Evolutionary conservation across 2,797 vertebrate genomes (phyloP), one percentile per base, ranked within the genome.

Genomic region (Poecilia gillii): DNA sequence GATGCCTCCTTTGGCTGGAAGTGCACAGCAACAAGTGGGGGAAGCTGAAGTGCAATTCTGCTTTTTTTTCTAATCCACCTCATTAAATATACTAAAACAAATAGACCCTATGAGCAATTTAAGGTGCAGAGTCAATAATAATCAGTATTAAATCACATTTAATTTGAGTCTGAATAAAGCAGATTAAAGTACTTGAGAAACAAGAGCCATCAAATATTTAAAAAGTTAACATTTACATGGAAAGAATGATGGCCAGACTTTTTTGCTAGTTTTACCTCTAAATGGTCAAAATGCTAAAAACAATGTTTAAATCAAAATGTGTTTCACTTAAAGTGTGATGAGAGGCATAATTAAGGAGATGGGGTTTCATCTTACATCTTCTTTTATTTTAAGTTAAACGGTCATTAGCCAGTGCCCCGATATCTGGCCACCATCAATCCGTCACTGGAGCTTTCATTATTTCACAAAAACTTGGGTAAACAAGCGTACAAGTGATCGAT

Each of bases 401-500:
- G 66, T 75, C 66, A 74, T 59, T 9, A 31, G 47, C 31, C 78
- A 77, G 8, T 46, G 59, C 41, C 55, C 43, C 43, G 28, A 28
- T 72, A 47, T 14, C 55, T 59, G 51, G 46, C 33, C 9, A 74
- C 59, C 66, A 70, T 80, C 59, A 1, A 14, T 68, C 81, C 70
- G 4, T 43, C 49, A 76, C 55, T 43, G 36, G 31, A 51, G 31
- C 70, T 81, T 76, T 59, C 77, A 82, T 89, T 83, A 81, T 86
- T 90, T 89, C 86, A 81, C 51, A 12, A 84, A 47, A 89, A 84
- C 74, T 81, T 84, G 66, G 55, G 82, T 57, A 81, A 84, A 88
- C 70, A 79, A 84, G 62, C 79, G 49, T 81, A 81, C 18, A 86
- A 90, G 83, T 53, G 66, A 91, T 91, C 90, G 73, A 91, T 91